These are phyloP conservation scores for Cerastis leucographa DNA, from an alignment of 2,888 invertebrate genomes.

Conservation along the genomic window DNA sequence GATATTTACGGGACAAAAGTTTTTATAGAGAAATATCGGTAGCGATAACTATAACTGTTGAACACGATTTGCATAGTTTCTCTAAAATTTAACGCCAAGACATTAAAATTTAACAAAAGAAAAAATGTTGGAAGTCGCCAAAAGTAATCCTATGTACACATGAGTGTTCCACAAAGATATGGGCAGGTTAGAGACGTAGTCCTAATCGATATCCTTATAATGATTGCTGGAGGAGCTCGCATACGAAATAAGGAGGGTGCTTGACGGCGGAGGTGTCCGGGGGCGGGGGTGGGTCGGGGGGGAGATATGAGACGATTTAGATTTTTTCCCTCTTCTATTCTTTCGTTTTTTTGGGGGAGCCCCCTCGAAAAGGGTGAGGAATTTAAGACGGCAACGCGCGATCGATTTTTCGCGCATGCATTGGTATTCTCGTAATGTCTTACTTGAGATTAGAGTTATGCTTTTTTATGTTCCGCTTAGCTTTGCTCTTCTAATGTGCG, in stretches of 20 bases:
- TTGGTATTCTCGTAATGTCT: slow-evolving; percentile 91
- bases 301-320: slow-evolving; percentile 91
- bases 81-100: slow-evolving; percentile 16
- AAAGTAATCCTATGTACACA: slow-evolving; percentile 83
- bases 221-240: slow-evolving; percentile 91
- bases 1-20: slow-evolving; percentile 3
- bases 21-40: neutral
- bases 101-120: slow-evolving; percentile 49
- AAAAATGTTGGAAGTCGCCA: slow-evolving; percentile 61
- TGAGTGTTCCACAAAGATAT: slow-evolving; percentile 87
- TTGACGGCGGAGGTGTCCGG: slow-evolving; percentile 88
- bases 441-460: slow-evolving; percentile 90
- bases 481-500: slow-evolving; percentile 38
- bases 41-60: neutral
- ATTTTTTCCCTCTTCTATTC: slow-evolving; percentile 91
- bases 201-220: slow-evolving; percentile 91
- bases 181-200: slow-evolving; percentile 88
- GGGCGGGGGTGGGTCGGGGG: slow-evolving; percentile 76
- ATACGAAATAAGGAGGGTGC: slow-evolving; percentile 91
- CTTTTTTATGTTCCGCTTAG: slow-evolving; percentile 75
- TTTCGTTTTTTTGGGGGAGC: slow-evolving; percentile 90
- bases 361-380: slow-evolving; percentile 91
- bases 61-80: neutral
- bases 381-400: slow-evolving; percentile 89
- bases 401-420: slow-evolving; percentile 91